Conservation (phyloP, 2,888 invertebrate genomes). For the Apamea anceps region DNA sequence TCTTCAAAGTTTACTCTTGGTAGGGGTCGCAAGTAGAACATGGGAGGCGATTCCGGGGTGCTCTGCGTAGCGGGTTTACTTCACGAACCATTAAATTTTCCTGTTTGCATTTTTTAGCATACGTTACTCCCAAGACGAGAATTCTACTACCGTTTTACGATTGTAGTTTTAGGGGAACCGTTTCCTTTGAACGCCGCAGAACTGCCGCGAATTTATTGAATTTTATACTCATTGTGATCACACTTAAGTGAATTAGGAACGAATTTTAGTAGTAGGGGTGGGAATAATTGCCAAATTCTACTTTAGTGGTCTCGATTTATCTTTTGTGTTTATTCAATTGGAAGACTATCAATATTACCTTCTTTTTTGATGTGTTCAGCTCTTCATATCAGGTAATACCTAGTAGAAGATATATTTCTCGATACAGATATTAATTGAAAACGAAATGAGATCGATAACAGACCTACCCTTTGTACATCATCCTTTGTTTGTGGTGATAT, state of each 20-base stretch:
- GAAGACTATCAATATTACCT: conserved; percentile 29
- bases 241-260: conserved; percentile 69
- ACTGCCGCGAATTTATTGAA: conserved; percentile 73
- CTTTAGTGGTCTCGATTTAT: conserved; percentile 52
- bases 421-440: conserved; percentile 33
- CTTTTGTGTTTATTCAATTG: conserved; percentile 54
- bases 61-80: conserved; percentile 85
- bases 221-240: conserved; percentile 71
- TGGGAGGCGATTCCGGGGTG: conserved; percentile 83
- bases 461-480: not conserved
- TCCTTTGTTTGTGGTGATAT: not conserved
- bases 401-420: not conserved
- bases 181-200: conserved; percentile 68
- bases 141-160: conserved; percentile 83
- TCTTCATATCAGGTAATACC: not conserved
- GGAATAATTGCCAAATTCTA: conserved; percentile 59
- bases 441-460: conserved; percentile 17
- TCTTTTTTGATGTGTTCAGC: conserved; percentile 2
- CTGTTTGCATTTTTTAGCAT: conserved; percentile 90
- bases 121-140: conserved; percentile 85
- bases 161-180: conserved; percentile 83
- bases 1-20: conserved; percentile 65
- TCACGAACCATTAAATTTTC: conserved; percentile 90
- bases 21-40: conserved; percentile 77
- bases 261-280: conserved; percentile 63